Conservation (phyloP, 37 sponge, comb jelly and placozoan species). For the Beroe forskalii region DNA sequence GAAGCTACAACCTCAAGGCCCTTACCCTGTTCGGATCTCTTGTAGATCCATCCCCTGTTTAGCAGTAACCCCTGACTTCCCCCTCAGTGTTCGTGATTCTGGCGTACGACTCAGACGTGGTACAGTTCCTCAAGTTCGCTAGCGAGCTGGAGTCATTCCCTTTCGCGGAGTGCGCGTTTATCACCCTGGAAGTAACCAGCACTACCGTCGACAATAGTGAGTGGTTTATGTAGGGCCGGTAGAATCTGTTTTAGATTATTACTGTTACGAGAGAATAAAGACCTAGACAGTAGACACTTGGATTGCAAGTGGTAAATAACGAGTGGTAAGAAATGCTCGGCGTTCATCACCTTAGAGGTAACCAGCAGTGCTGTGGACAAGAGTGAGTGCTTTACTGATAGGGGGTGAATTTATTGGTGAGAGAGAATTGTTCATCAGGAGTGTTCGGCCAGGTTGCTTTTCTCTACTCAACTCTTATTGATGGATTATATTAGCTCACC, state of each 20-base stretch:
- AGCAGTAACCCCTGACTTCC: too few relatives aligned
- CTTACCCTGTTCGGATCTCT: too few relatives aligned
- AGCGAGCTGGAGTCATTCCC: background rate
- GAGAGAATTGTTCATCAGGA: too few relatives aligned
- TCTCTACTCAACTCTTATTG: too few relatives aligned
- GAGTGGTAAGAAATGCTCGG: background rate
- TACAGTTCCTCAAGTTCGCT: slow-evolving; percentile 21
- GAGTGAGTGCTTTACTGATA: background rate
- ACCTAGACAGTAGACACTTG: background rate
- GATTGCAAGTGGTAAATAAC: background rate
- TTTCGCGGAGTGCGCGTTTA: slow-evolving; percentile 21
- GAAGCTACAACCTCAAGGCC: too few relatives aligned
- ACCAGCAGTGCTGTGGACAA: background rate
- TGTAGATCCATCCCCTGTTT: too few relatives aligned
- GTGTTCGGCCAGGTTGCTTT: too few relatives aligned
- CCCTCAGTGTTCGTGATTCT: slow-evolving; percentile 55
- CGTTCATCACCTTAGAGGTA: background rate
- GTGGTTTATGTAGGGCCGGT: background rate
- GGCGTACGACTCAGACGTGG: slow-evolving; percentile 54
- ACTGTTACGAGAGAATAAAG: too few relatives aligned
- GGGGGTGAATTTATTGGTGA: too few relatives aligned
- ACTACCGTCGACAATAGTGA: slow-evolving; percentile 29
- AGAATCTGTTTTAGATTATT: too few relatives aligned
- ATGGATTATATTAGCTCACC: too few relatives aligned
- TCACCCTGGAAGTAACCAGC: slow-evolving; percentile 35